These are phyloP conservation scores for Zoanthus sociatus DNA, from an alignment of 92 coral and sea anemone species.

Conservation along the genomic window DNA sequence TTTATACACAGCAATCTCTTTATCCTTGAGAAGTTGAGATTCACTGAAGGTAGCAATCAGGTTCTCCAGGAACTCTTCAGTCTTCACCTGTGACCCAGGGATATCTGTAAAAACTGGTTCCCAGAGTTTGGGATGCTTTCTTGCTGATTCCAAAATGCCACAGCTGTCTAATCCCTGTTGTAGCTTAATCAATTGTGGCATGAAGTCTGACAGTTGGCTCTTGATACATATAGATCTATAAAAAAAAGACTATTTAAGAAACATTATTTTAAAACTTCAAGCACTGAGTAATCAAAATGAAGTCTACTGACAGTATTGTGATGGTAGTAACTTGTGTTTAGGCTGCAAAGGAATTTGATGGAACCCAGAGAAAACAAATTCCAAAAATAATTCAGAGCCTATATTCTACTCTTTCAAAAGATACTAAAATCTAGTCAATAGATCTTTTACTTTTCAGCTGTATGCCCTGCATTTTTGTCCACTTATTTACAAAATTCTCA, in stretches of 20 bases:
- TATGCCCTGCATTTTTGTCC: conserved; percentile 23
- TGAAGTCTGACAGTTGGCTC: conserved; percentile 28
- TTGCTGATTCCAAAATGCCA: conserved; percentile 11
- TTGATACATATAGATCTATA: conserved; percentile 32
- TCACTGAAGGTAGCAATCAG: conserved; percentile 45
- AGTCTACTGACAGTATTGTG: conserved; percentile 17
- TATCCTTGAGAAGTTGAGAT: conserved; percentile 34
- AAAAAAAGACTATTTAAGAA: conserved; percentile 4
- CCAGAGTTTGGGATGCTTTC: conserved; percentile 42
- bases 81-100: conserved; percentile 33
- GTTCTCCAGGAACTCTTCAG: conserved; percentile 46
- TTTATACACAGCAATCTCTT: conserved; percentile 29
- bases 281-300: conserved; percentile 8
- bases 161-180: conserved; percentile 23
- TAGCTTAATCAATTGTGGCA: conserved; percentile 29
- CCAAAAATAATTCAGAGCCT: conserved; percentile 21
- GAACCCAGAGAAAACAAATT: conserved; percentile 17
- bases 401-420: conserved; percentile 20
- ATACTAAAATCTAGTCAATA: conserved; percentile 17
- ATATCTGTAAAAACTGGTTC: conserved; percentile 52
- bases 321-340: conserved; percentile 23
- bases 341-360: conserved; percentile 22
- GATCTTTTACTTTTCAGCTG: conserved; percentile 22
- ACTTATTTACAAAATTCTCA: conserved; percentile 7
- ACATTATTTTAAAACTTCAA: conserved; percentile 13